Conservation (phyloP, 2,797 vertebrate species). For the Siniperca scherzeri region DNA sequence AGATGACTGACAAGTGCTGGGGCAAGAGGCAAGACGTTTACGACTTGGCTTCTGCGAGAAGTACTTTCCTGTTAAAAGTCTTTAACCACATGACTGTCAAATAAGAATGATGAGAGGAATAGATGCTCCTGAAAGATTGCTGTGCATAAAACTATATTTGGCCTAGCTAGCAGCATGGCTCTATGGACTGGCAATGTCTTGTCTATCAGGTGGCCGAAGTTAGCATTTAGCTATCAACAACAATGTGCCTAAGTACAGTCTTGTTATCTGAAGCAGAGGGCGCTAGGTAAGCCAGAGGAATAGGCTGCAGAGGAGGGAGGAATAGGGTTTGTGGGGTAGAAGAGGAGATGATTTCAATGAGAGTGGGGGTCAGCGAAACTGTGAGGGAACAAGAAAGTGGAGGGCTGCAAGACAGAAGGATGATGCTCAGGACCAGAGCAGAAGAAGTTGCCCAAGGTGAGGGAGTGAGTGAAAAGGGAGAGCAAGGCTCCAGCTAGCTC, state of each 20-base stretch:
- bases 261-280: background rate
- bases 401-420: conserved; percentile 28
- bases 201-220: background rate
- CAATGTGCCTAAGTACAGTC: no score
- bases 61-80: background rate
- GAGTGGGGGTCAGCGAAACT: background rate
- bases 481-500: conserved; percentile 47
- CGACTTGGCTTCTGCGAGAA: background rate
- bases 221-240: background rate
- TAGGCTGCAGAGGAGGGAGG: background rate
- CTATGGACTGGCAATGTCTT: background rate
- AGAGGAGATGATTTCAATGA: background rate
- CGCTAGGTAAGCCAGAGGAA: background rate
- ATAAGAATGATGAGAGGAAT: conserved; percentile 14
- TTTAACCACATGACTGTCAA: conserved; percentile 19
- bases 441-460: conserved; percentile 66
- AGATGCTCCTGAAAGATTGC: conserved; percentile 8
- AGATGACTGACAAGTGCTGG: conserved; percentile 8
- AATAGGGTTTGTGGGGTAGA: background rate
- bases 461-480: conserved; percentile 70
- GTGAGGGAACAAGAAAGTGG: conserved; percentile 5
- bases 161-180: background rate
- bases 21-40: background rate
- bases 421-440: conserved; percentile 37
- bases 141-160: conserved; percentile 11